Evolutionary conservation across 2,888 invertebrate species (phyloP).

Genomic region (Girardia tigrina): DNA sequence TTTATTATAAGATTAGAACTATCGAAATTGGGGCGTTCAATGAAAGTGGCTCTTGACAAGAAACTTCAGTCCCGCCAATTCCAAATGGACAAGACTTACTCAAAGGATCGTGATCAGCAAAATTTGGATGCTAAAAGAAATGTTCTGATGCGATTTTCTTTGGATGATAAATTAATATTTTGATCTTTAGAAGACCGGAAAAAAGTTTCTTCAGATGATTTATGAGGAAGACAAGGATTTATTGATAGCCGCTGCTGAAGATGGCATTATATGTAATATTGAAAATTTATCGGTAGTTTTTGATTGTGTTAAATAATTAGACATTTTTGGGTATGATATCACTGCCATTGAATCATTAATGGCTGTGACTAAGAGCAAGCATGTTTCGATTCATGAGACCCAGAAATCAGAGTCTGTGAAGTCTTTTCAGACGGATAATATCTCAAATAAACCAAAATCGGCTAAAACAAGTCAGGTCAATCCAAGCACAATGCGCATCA

Average conservation of each 20-base stretch:
- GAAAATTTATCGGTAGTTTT: background rate
- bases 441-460: background rate
- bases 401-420: background rate
- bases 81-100: background rate
- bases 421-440: background rate
- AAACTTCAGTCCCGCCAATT: conserved; percentile 13
- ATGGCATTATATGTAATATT: background rate
- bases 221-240: background rate
- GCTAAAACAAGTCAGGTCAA: background rate
- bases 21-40: background rate
- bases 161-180: background rate
- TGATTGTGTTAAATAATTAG: background rate
- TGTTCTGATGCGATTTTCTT: too few relatives aligned
- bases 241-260: background rate
- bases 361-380: background rate
- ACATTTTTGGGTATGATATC: background rate
- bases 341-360: background rate
- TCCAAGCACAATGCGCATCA: background rate
- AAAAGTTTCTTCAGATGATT: background rate
- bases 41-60: background rate
- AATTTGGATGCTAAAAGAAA: background rate
- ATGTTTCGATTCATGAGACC: too few relatives aligned
- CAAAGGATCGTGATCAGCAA: background rate
- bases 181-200: background rate
- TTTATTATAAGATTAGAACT: background rate